Percentiles rank a stretch among this genome's conserved stretches.
These are phyloP conservation scores for Heterotilapia buettikoferi DNA, from an alignment of 2,113 vertebrate species.

Conservation along the genomic window DNA sequence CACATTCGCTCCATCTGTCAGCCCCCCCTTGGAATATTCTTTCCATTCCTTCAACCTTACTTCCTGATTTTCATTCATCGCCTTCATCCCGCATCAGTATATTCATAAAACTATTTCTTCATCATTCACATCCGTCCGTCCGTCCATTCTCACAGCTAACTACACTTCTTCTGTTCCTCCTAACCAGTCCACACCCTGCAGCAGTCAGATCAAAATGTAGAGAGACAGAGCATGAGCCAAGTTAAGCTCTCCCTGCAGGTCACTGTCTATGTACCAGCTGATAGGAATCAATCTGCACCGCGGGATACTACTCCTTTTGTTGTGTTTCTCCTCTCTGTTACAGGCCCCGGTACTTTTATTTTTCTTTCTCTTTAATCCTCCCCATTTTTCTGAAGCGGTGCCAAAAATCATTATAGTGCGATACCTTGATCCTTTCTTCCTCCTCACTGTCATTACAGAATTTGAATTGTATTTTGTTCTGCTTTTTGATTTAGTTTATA, in stretches of 20 bases:
- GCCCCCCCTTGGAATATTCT: background rate
- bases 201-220: conserved; percentile 56
- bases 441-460: background rate
- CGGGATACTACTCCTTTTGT: conserved; percentile 53
- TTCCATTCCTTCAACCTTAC: background rate
- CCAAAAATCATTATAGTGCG: conserved; percentile 29
- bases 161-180: background rate
- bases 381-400: background rate
- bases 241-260: conserved; percentile 63
- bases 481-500: background rate
- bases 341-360: conserved; percentile 33
- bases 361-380: conserved; percentile 25
- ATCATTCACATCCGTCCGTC: background rate
- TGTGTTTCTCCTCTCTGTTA: conserved; percentile 34
- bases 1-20: background rate
- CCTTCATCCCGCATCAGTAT: background rate
- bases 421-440: background rate
- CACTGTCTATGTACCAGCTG: conserved; percentile 64
- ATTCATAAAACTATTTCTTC: background rate
- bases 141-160: conserved; percentile 5
- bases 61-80: background rate
- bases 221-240: conserved; percentile 51
- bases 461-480: background rate
- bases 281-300: conserved; percentile 65
- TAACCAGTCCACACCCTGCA: conserved; percentile 30